Base-by-base conservation (phyloP, 2,888 invertebrate species). In the Oligia latruncula region DNA sequence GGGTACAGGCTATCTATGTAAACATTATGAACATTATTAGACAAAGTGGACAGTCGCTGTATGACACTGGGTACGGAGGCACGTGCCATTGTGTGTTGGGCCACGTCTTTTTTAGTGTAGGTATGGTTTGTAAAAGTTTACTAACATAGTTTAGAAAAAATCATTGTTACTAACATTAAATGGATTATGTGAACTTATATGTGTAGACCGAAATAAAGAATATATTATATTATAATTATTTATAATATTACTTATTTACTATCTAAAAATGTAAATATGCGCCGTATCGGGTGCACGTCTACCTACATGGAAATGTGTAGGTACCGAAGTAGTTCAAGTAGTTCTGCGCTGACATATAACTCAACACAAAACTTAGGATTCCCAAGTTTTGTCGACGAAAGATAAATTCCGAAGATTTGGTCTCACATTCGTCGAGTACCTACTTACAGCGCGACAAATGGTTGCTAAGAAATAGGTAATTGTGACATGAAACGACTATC, bases 341-440 rank as follows among this genome's bases (percentile, higher is more conserved):
- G 66, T 43, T 67, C 23, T 71, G 65, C 40, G 9, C 58, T 46
- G 29, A 62, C 46, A 64, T 17, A 71, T 40, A 49, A 60, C 23
- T 55, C 11, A 40, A 43, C 68, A 70, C 80, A 49, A 40, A 71
- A 84, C 81, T 75, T 64, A 40, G 68, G 68, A 75, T 75, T 72
- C 52, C 23, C 62, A 72, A 80, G 80, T 80, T 65, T 55, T 60
- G 23, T 43, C 35, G 9, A 20, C 46, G 43, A 35, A 17, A 23
- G 23, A 52, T 49, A 11, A 72, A 35, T 70, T 70, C 1, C 11
- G 20, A 40, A 62, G 20, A 62, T 15, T 73, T 70, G 73, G 73
- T 71, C 4, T n/a, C 43, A 68, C 68, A 35, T 66, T 49, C 46
- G 52, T 49, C 60, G 11, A 77, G 20, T 40, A 58, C 58, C 58